A percentile compares a stretch with the other conserved stretches of the same genome.
Evolutionary conservation across 1,140 invertebrate species (phyloP).

Genomic region (Prorops nasuta): DNA sequence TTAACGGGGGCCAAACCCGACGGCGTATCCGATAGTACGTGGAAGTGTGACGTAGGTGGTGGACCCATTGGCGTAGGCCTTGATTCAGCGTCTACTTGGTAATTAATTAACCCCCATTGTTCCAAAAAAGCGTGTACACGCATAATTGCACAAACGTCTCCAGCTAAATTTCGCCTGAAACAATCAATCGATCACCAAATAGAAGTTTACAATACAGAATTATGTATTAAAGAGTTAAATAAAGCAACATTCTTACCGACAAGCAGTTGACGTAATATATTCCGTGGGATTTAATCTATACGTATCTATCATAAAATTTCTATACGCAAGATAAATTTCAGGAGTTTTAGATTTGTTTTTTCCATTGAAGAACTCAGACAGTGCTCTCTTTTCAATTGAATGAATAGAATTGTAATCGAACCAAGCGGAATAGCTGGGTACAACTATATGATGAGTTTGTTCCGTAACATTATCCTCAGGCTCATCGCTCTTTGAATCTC

Average conservation of each 20-base stretch:
- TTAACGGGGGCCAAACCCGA: slow-evolving; percentile 93
- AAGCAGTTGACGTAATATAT: slow-evolving; percentile 98
- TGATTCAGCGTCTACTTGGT: slow-evolving; percentile 94
- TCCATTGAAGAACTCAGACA: slow-evolving; percentile 98
- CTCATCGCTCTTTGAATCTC: slow-evolving; percentile 70
- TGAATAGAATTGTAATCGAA: slow-evolving; percentile 99
- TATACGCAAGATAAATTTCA: slow-evolving; percentile 95
- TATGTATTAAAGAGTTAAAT: slow-evolving; percentile 7
- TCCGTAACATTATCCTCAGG: slow-evolving; percentile 95
- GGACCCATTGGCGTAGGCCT: slow-evolving; percentile 97
- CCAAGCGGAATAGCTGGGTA: slow-evolving; percentile 98
- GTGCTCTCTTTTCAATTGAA: slow-evolving; percentile 88
- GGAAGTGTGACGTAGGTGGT: slow-evolving; percentile 99
- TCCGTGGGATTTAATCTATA: slow-evolving; percentile 98
- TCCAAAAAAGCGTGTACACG: slow-evolving; percentile 98
- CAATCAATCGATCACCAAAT: slow-evolving; percentile 7
- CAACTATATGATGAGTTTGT: slow-evolving; percentile 98
- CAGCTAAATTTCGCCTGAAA: slow-evolving; percentile 88
- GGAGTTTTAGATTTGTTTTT: slow-evolving; percentile 99
- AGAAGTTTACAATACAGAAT: background rate
- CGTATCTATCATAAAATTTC: slow-evolving; percentile 99
- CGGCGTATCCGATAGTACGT: slow-evolving; percentile 96
- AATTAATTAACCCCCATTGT: slow-evolving; percentile 99
- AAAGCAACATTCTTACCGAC: slow-evolving; percentile 50
- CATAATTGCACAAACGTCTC: slow-evolving; percentile 99